A percentile compares a stretch with the other conserved stretches of the same genome.
These are phyloP conservation scores for Lithobates sylvaticus DNA, from an alignment of 2,797 vertebrate species.

Conservation along the genomic window DNA sequence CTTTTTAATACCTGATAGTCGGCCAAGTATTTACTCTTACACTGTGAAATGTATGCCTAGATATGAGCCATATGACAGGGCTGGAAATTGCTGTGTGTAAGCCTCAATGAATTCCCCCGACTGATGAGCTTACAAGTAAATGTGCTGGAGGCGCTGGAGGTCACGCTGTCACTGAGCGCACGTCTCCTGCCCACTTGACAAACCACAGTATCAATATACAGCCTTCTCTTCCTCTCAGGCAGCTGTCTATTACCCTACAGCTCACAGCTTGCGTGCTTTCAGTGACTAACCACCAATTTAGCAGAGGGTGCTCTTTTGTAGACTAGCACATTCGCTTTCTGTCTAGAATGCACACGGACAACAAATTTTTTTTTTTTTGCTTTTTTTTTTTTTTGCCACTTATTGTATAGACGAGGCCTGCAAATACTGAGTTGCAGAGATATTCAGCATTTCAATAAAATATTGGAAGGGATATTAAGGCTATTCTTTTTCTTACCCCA, in stretches of 20 bases:
- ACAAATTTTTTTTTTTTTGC: too few relatives aligned
- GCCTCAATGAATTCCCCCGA: neutral
- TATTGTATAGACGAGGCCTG: too few relatives aligned
- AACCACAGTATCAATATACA: slow-evolving; percentile 1
- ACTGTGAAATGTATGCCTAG: neutral
- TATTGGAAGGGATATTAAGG: neutral
- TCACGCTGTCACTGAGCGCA: neutral
- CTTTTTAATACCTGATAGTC: neutral
- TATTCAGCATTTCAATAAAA: neutral
- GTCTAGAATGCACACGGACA: neutral
- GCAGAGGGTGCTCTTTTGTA: neutral
- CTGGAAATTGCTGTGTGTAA: neutral
- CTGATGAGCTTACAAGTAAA: slow-evolving; percentile 3
- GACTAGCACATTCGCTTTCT: neutral
- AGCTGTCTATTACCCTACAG: neutral
- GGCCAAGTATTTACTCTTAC: neutral
- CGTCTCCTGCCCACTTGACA: slow-evolving; percentile 8
- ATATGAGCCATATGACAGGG: neutral
- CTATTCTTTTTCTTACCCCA: neutral
- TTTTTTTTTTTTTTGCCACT: too few relatives aligned
- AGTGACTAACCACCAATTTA: neutral
- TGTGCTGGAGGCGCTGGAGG: slow-evolving; percentile 2
- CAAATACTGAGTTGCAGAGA: neutral
- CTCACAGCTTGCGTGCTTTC: neutral
- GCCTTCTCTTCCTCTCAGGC: neutral